A percentile compares a stretch with the other conserved stretches of the same genome.
Conservation (phyloP, 2,888 invertebrate genomes). For the Colletes collaris region DNA sequence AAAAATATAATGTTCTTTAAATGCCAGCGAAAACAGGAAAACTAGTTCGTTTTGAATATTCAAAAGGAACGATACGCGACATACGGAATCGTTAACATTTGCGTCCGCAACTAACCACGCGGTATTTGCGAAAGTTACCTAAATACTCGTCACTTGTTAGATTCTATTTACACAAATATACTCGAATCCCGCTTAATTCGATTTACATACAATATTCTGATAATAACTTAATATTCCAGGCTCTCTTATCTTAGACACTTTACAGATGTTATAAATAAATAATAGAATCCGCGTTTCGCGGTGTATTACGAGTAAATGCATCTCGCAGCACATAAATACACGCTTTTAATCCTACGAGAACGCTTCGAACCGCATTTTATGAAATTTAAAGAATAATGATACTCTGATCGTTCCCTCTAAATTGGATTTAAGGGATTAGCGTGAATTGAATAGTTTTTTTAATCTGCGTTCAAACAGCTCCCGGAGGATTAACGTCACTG, state of each 20-base stretch:
- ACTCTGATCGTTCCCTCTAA: no score
- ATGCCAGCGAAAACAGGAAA: constrained; percentile 7
- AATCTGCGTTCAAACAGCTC: constrained; percentile 12
- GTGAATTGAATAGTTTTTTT: background rate
- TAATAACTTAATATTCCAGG: constrained; percentile 64
- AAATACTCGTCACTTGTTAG: constrained; percentile 32
- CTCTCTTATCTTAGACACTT: constrained; percentile 48
- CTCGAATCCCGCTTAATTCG: constrained; percentile 29
- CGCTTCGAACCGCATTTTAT: constrained; percentile 8
- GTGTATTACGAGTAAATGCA: constrained; percentile 38
- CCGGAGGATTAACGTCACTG: constrained; percentile 21
- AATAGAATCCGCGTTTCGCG: constrained; percentile 45
- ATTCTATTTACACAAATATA: constrained; percentile 56
- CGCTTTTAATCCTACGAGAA: constrained; percentile 34
- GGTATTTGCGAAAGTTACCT: constrained; percentile 21
- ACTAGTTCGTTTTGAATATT: background rate
- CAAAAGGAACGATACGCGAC: constrained; percentile 8
- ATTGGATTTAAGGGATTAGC: no score
- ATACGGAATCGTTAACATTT: constrained; percentile 12
- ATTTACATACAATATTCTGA: constrained; percentile 40
- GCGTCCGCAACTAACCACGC: background rate
- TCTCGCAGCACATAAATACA: constrained; percentile 52
- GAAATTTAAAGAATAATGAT: constrained; percentile 1
- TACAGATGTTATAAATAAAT: constrained; percentile 71
- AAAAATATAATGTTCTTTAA: constrained; percentile 26